Conservation (phyloP, 92 coral and sea anemone species). For the Palythoa caribaeorum region DNA sequence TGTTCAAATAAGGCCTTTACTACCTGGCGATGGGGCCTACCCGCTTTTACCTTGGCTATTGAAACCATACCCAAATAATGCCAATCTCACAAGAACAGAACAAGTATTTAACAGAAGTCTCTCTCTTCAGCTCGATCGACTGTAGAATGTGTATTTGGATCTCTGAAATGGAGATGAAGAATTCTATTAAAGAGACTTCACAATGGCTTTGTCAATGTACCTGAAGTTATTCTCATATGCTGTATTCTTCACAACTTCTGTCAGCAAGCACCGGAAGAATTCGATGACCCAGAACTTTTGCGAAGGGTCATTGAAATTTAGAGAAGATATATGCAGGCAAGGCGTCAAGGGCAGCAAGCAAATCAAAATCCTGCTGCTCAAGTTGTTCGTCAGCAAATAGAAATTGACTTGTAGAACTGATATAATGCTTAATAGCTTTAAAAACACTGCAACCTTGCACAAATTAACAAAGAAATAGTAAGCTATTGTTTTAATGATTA, state of each 20-base stretch:
- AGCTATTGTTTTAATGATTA: slow-evolving; percentile 1
- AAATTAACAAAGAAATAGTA: slow-evolving; percentile 13
- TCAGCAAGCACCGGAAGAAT: slow-evolving; percentile 29
- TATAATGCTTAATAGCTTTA: background rate
- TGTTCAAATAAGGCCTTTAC: slow-evolving; percentile 46
- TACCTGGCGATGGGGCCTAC: slow-evolving; percentile 64
- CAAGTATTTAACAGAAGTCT: slow-evolving; percentile 23
- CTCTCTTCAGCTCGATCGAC: slow-evolving; percentile 6
- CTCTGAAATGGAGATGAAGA: slow-evolving; percentile 42
- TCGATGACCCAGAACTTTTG: slow-evolving; percentile 67
- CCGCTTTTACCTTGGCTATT: slow-evolving; percentile 40
- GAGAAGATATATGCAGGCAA: slow-evolving; percentile 51
- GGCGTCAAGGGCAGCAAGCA: slow-evolving; percentile 50
- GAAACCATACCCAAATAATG: slow-evolving; percentile 41
- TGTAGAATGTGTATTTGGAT: slow-evolving; percentile 36
- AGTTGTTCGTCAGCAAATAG: slow-evolving; percentile 50
- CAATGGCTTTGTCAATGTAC: slow-evolving; percentile 54
- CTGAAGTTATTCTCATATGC: slow-evolving; percentile 55
- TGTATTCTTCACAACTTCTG: slow-evolving; percentile 51
- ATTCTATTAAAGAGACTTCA: slow-evolving; percentile 51
- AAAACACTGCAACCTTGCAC: slow-evolving; percentile 2
- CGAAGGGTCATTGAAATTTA: slow-evolving; percentile 61
- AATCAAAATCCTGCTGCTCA: slow-evolving; percentile 60
- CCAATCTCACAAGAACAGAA: slow-evolving; percentile 14
- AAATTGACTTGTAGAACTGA: slow-evolving; percentile 35